Base-by-base conservation (phyloP, 2,888 invertebrate genomes). In the Subacronicta megacephala region DNA sequence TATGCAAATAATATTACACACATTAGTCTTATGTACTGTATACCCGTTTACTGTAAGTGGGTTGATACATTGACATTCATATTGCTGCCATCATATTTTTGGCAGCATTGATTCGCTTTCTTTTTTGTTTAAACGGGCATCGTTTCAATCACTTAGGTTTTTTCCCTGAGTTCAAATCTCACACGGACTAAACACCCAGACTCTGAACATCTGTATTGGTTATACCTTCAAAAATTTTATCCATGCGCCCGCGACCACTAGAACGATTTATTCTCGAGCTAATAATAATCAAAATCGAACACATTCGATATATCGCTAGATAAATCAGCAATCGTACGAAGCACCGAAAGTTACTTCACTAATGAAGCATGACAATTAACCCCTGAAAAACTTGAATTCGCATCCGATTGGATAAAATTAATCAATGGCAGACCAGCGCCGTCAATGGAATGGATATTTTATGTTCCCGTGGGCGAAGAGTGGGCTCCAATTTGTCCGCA, bases 1-100 rank as follows among this genome's bases (percentile, higher is more conserved):
- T 93, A 93, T 93, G 93, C 92, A 91, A 93, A 93, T 93, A 90
- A 90, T 90, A 90, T 89, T 88, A 88, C 84, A 87, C 84, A 72
- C 70, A 78, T 78, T 78, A 78, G 73, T 64, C 60, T 53, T 59
- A 47, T 75, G 61, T 65, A 64, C 67, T 64, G 62, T 61, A 55
- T 68, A 75, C 68, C 45, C 58, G 62, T 76, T 73, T 75, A 65
- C 52, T 56, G 56, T 68, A 73, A 80, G 62, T 71, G 61, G 62
- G 61, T 62, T 65, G 56, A 59, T 77, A 67, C 51, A 50, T 55
- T 57, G 74, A 67, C 49, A 50, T 55, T 57, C 58, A 46, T 49
- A 57, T 29, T 36, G 18, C 37, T 41, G 60, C 51, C 44, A 65
- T 59, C 16, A 3, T 52, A 45, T 54, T 56, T 58, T 52, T 29